Evolutionary conservation across 2,888 invertebrate genomes (phyloP).

Genomic region (Microplitis manilae): DNA sequence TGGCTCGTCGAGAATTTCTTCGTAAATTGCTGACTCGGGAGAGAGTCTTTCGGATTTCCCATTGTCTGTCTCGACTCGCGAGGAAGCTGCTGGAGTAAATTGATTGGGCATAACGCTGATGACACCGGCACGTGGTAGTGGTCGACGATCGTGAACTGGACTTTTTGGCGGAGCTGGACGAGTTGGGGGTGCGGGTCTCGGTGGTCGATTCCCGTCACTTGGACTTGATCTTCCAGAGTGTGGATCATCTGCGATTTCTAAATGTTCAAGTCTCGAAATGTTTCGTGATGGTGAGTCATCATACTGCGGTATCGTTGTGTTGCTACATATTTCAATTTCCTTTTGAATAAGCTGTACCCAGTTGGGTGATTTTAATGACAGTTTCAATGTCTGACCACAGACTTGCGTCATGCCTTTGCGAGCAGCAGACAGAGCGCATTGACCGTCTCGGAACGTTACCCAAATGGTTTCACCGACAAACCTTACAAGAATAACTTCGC

Average conservation of each 20-base stretch:
- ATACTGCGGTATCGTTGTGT: slow-evolving; percentile 87
- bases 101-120: slow-evolving; percentile 66
- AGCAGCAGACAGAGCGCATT: slow-evolving; percentile 85
- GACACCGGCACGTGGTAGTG: slow-evolving; percentile 64
- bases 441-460: slow-evolving; percentile 93
- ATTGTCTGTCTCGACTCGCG: slow-evolving; percentile 46
- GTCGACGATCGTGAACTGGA: slow-evolving; percentile 62
- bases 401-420: slow-evolving; percentile 75
- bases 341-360: slow-evolving; percentile 88
- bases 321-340: slow-evolving; percentile 87
- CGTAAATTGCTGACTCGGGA: slow-evolving; percentile 68
- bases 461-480: slow-evolving; percentile 92
- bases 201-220: slow-evolving; percentile 73
- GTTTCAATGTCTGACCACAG: slow-evolving; percentile 78
- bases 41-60: slow-evolving; percentile 58
- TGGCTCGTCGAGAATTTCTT: slow-evolving; percentile 66
- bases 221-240: slow-evolving; percentile 76
- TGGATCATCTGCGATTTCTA: slow-evolving; percentile 73
- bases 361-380: slow-evolving; percentile 86
- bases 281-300: slow-evolving; percentile 61
- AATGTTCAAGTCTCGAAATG: slow-evolving; percentile 69
- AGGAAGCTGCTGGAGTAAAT: slow-evolving; percentile 44
- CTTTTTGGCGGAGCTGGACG: slow-evolving; percentile 64
- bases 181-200: slow-evolving; percentile 71
- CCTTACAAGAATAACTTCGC: slow-evolving; percentile 91